A percentile compares a stretch with the other conserved stretches of the same genome.
Evolutionary conservation across 2,797 vertebrate genomes (phyloP).

Genomic region (Oreonectes daqikongensis): DNA sequence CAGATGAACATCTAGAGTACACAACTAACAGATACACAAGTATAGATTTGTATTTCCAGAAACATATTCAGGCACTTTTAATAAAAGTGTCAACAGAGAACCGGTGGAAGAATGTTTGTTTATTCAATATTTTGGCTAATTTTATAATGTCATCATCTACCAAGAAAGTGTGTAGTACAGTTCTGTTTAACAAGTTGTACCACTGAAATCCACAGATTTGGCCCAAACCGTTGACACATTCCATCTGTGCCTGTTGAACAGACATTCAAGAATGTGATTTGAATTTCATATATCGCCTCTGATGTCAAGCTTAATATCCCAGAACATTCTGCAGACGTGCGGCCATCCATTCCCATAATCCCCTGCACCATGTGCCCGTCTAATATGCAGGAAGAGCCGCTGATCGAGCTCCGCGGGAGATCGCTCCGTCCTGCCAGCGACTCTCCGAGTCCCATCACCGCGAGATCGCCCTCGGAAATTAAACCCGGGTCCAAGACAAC

Average conservation of each 20-base stretch:
- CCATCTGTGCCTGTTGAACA: not conserved
- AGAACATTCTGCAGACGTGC: constrained; percentile 1
- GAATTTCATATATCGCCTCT: not conserved
- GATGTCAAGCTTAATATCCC: not conserved
- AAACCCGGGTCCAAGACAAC: constrained; percentile 42
- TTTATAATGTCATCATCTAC: not conserved
- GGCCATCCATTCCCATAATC: constrained; percentile 9
- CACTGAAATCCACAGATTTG: not conserved
- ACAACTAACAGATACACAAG: not conserved
- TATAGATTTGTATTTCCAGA: not conserved
- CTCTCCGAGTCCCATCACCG: constrained; percentile 10
- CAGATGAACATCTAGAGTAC: constrained; percentile 35
- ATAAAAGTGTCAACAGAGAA: not conserved
- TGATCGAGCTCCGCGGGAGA: constrained; percentile 29
- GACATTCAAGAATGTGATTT: not conserved
- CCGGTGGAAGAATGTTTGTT: not conserved
- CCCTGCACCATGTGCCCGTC: constrained; percentile 6
- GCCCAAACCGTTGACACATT: not conserved
- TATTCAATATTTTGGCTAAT: not conserved
- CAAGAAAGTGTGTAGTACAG: not conserved
- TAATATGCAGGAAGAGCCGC: constrained; percentile 24
- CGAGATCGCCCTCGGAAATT: constrained; percentile 33
- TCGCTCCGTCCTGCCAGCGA: constrained; percentile 14
- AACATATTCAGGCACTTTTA: not conserved
- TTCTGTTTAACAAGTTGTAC: not conserved